Evolutionary conservation across 1,140 invertebrate species (phyloP).

Genomic region (Neodiprion virginianus): DNA sequence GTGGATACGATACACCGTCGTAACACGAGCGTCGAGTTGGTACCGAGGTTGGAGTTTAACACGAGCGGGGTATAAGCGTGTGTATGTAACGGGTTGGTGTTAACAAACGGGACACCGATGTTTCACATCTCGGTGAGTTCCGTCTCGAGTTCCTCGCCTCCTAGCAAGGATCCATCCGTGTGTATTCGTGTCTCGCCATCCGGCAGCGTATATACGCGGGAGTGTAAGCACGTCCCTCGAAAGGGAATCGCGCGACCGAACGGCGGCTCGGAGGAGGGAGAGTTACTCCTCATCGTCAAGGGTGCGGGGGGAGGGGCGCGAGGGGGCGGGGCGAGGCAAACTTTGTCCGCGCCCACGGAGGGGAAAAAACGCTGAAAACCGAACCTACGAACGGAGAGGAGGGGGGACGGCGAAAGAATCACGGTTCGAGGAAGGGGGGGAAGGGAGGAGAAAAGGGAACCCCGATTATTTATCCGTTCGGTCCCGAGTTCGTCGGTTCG

Average conservation of each 20-base stretch:
- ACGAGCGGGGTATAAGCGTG: slow-evolving; percentile 34
- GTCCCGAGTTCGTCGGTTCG: slow-evolving; percentile 26
- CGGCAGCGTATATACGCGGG: neutral
- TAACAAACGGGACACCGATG: slow-evolving; percentile 63
- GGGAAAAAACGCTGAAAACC: slow-evolving; percentile 33
- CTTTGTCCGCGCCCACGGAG: slow-evolving; percentile 60
- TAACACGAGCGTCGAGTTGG: neutral
- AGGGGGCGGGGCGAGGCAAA: slow-evolving; percentile 56
- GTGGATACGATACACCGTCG: neutral
- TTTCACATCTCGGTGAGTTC: slow-evolving; percentile 59
- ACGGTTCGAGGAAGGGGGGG: slow-evolving; percentile 21
- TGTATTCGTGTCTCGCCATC: slow-evolving; percentile 21
- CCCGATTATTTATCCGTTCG: slow-evolving; percentile 25
- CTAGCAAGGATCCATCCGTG: slow-evolving; percentile 30
- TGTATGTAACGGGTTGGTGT: slow-evolving; percentile 57
- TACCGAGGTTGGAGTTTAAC: slow-evolving; percentile 20
- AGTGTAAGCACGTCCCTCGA: neutral
- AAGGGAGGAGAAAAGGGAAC: neutral
- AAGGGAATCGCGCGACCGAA: neutral
- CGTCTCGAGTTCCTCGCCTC: slow-evolving; percentile 26
- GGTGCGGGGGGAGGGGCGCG: slow-evolving; percentile 32
- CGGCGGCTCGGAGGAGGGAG: slow-evolving; percentile 10
- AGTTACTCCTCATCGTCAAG: slow-evolving; percentile 33
- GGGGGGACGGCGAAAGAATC: slow-evolving; percentile 55
- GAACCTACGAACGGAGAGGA: slow-evolving; percentile 37